These are phyloP conservation scores for Chorisops tibialis DNA, from an alignment of 2,888 invertebrate species.

Conservation along the genomic window DNA sequence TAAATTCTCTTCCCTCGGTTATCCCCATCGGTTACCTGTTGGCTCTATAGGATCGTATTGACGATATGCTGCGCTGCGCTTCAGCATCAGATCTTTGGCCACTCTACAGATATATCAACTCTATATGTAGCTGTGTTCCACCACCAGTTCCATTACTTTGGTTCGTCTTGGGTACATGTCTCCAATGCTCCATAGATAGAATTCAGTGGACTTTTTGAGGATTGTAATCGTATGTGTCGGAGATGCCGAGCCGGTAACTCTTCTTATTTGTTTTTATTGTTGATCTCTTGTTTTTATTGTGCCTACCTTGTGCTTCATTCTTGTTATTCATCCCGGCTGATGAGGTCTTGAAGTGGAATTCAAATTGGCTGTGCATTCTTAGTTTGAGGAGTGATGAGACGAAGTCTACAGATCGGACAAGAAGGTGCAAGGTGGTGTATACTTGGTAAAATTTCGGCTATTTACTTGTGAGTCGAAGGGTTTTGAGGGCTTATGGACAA, in stretches of 20 bases:
- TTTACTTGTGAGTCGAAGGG: no score
- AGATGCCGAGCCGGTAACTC: constrained; percentile 26
- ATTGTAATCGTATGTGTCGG: constrained; percentile 6
- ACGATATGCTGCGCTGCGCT: constrained; percentile 18
- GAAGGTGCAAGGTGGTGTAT: constrained; percentile 19
- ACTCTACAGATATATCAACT: constrained; percentile 9
- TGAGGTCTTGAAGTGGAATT: constrained; percentile 34
- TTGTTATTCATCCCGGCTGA: constrained; percentile 33
- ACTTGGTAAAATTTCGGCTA: constrained; percentile 5
- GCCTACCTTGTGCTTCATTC: constrained; percentile 25
- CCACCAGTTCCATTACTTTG: constrained; percentile 22
- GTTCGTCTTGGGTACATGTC: constrained; percentile 23
- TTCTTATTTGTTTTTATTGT: constrained; percentile 23
- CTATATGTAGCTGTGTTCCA: constrained; percentile 10
- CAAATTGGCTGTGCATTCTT: constrained; percentile 32
- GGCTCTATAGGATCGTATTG: neutral
- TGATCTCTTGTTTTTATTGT: constrained; percentile 23
- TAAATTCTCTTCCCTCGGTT: constrained; percentile 29
- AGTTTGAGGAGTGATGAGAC: neutral
- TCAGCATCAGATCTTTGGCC: constrained; percentile 24
- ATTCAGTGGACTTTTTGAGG: constrained; percentile 29
- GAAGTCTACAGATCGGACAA: neutral
- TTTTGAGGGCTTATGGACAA: no score
- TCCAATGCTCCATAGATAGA: constrained; percentile 26
- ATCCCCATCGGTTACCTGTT: constrained; percentile 14